A percentile compares a stretch with the other conserved stretches of the same genome.
These are phyloP conservation scores for Orchestes rusci DNA, from an alignment of 2,888 invertebrate species.

Conservation along the genomic window DNA sequence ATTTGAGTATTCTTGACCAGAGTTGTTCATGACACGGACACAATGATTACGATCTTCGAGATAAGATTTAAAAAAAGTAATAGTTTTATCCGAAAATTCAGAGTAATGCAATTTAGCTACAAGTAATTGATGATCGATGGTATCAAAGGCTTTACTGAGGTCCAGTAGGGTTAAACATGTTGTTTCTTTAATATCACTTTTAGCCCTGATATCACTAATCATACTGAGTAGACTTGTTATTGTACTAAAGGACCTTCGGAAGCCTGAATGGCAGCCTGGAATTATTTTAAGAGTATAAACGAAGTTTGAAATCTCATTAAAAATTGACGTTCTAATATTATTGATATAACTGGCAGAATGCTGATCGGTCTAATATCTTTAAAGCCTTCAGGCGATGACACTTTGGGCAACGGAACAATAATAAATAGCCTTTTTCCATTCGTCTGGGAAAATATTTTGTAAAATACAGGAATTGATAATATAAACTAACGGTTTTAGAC, in stretches of 20 bases:
- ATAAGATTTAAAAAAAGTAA: too few species aligned
- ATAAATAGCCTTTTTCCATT: conserved; percentile 10
- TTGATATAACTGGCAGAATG: background rate
- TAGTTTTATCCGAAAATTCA: too few species aligned
- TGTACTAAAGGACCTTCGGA: conserved; percentile 2
- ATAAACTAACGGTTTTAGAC: background rate
- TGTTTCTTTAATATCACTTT: background rate
- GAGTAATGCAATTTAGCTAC: too few species aligned
- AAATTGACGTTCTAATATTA: conserved; percentile 1
- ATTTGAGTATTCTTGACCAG: too few species aligned
- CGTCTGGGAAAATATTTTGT: conserved; percentile 1
- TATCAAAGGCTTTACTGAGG: too few species aligned
- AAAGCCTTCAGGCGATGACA: conserved; percentile 4
- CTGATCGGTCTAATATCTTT: conserved; percentile 6
- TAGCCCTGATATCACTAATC: background rate
- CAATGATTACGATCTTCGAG: too few species aligned
- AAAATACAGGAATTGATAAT: conserved; percentile 8
- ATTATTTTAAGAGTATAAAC: background rate
- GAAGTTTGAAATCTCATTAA: background rate
- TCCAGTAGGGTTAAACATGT: too few species aligned
- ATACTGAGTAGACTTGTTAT: background rate
- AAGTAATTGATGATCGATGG: too few species aligned
- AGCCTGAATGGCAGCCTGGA: conserved; percentile 3
- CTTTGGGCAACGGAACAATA: conserved; percentile 3
- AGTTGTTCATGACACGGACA: too few species aligned